Base-by-base conservation (phyloP, 1,140 invertebrate species). In the Eupristina koningsbergeri region DNA sequence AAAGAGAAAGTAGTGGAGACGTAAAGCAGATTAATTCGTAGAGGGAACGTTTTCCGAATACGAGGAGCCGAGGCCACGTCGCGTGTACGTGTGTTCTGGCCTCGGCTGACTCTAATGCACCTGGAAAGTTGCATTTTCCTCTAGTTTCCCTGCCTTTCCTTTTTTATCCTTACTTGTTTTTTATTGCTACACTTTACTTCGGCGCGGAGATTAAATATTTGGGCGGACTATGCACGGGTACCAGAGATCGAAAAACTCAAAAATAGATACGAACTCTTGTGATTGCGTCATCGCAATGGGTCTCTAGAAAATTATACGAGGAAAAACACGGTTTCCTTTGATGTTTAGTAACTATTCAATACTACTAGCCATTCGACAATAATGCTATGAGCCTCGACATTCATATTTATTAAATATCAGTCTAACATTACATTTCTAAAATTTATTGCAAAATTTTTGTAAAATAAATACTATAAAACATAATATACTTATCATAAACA, bases 21-120 rank as follows among this genome's bases (percentile, higher is more conserved):
- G 63, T 80, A 80, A 80, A 80, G 78, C 78, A 80, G 64, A 80
- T 80, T 80, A 80, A 80, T 80, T 64, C 61, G 34, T 26, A 36
- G 39, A 63, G 78, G 41, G 45, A 69, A 69, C 53, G 64, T 80
- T 67, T 76, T 63, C 47, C 41, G 61, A 41, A 29, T 64, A 61
- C 26, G 39, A 61, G 53, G 7, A 3, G 45, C 41, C 45, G 45
- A 75, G n/a, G 45, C 71, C 61, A 58, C 58, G 50, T 75, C 36
- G 31, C 61, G 53, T 77, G 45, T 67, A 45, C 83, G 76, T 61
- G 77, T 61, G 71, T 80, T 84, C 78, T 81, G 34, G 81, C 79
- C 47, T 73, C 26, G 34, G 19, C 19, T 1, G 50, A 36, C 17
- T 76, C 47, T 50, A 76, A 58, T 76, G 45, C 45, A 29, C 45